Base-by-base conservation (phyloP, 2,113 vertebrate genomes). In the Pseudorasbora parva region DNA sequence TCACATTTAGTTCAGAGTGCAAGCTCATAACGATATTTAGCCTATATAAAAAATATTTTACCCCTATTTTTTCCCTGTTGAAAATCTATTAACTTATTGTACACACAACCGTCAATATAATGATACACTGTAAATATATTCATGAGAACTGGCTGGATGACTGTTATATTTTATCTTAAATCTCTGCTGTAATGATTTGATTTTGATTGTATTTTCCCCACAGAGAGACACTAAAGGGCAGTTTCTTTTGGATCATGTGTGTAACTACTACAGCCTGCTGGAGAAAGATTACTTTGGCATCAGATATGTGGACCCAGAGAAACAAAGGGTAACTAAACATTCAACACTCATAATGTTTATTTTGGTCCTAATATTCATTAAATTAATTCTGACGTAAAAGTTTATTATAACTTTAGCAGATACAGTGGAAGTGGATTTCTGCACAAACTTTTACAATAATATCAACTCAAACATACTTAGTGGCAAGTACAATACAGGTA, bases 261-360 rank as follows among this genome's bases (percentile, higher is more conserved):
- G 97, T 92, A 99, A 99, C 93, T 97, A 98, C 91, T 99, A 98
- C 94, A 98, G 96, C 90, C 94, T 99, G 76, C 93, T 99, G 89
- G 98, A 99, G 92, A 98, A 96, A 90, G 98, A 99, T 92, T 99
- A 99, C 90, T 99, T 99, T 89, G 98, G 98, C 78, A 97, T 99
- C 92, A 96, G 98, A 92, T 99, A 97, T 60, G 97, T 99, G 93
- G 98, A 99, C 83, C 95, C 96, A 10, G 97, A 98, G 87, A 99
- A 98, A 88, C 98, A 99, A 89, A 95, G 97, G 96, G 98, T 99
- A 92, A 27, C 2, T 56, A 19, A 49, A 37, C 62, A 51, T 64
- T 57, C 14, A 57, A 19, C 11, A 45, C 54, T 51, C 54, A 51
- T 47, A 47, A 47, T 12, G 8, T 45, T 14, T 54, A 7, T 68